Percentiles rank a stretch among this genome's conserved stretches.
phyloP scores from a whole-genome alignment of 2,113 vertebrate species.

The Syngnathus typhle region DNA sequence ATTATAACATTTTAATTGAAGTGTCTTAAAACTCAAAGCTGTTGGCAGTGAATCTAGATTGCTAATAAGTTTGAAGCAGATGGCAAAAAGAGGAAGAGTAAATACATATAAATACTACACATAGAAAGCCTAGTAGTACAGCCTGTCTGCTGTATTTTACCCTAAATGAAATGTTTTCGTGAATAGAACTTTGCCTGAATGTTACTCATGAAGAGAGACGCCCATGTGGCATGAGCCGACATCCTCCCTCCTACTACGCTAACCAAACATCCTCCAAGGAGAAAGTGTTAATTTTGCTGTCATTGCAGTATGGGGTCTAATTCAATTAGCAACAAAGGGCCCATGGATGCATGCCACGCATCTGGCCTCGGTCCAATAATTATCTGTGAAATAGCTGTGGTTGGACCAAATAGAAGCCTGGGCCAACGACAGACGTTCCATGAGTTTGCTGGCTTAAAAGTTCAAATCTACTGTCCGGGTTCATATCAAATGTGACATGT shows the following conservation, averaged over 20 bases:
- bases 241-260: slow-evolving; percentile 24
- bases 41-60: slow-evolving; percentile 11
- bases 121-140: background rate
- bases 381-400: slow-evolving; percentile 50
- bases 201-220: slow-evolving; percentile 5
- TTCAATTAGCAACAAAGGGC: slow-evolving; percentile 57
- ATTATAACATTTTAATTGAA: slow-evolving; percentile 15
- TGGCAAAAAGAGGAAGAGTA: slow-evolving; percentile 12
- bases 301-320: slow-evolving; percentile 51
- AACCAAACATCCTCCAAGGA: slow-evolving; percentile 44
- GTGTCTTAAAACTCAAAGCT: slow-evolving; percentile 28
- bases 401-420: slow-evolving; percentile 44
- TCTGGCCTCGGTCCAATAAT: slow-evolving; percentile 51
- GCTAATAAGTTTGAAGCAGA: slow-evolving; percentile 17
- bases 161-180: slow-evolving; percentile 27
- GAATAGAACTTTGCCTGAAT: slow-evolving; percentile 30
- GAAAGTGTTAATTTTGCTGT: slow-evolving; percentile 47
- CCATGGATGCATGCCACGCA: slow-evolving; percentile 47
- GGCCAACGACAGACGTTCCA: slow-evolving; percentile 24
- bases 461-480: slow-evolving; percentile 36
- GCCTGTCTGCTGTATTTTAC: slow-evolving; percentile 26
- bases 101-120: slow-evolving; percentile 1
- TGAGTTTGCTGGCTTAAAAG: slow-evolving; percentile 42
- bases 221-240: slow-evolving; percentile 14
- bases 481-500: background rate